Evolutionary conservation across 2,797 vertebrate genomes (phyloP), one percentile per base, ranked within the genome.

Genomic region (Fistularia commersonii): DNA sequence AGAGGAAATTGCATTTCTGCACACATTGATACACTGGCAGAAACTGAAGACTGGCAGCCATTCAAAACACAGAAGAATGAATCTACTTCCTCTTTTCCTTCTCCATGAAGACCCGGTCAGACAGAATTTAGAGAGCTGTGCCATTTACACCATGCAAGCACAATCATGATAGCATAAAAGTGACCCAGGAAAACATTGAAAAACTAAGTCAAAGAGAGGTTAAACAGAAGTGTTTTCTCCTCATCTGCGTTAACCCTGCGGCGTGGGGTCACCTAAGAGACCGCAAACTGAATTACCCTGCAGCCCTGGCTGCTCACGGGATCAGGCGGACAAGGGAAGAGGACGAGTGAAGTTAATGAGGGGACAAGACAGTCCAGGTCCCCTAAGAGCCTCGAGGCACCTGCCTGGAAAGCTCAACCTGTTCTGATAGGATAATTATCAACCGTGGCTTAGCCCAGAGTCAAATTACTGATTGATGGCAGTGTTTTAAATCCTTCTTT

Each of bases 311-410:
- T 64, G 77, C 84, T 89, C 69, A 66, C 68, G 66, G 86, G 89
- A 88, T 87, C 84, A 86, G 80, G 76, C 74, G 74, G 87, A 90
- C 90, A 90, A 90, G 87, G 87, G 84, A 84, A 89, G 72, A 86
- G 84, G 85, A 89, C 86, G 79, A 85, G 76, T 71, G 76, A 80
- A 91, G 89, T 91, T 92, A 91, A 92, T 92, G 91, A 91, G 90
- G 83, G 83, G 86, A 86, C 87, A 83, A 90, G 87, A 87, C 67
- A 56, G 88, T 90, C 79, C 87, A 81, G 77, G 69, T 87, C 89
- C 82, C 86, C 50, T 0, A 69, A 73, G 84, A 84, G 72, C 78
- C 82, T 75, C 74, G 3, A 60, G 78, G 82, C 85, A 82, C 81
- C 77, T 74, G 74, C 63, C 74, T 67, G 76, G 80, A 79, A 60